Conservation (phyloP, 2,113 vertebrate species). For the Empidonax alnorum region DNA sequence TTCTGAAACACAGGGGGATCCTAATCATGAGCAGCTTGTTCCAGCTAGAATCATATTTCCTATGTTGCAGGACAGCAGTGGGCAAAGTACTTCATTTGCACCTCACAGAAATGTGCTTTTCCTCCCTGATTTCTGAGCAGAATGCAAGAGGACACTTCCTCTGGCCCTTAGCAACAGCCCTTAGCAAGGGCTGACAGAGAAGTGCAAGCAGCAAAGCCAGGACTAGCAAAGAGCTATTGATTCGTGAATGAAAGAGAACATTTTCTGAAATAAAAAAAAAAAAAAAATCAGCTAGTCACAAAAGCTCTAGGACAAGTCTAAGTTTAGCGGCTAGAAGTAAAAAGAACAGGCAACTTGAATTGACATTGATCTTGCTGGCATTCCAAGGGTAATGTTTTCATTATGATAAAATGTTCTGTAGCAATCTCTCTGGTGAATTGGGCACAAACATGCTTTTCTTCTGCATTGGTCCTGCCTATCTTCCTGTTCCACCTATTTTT, state of each 20-base stretch:
- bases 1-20: background rate
- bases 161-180: constrained; percentile 35
- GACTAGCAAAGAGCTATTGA: constrained; percentile 47
- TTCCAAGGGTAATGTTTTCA: constrained; percentile 55
- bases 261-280: constrained; percentile 8
- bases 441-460: constrained; percentile 37
- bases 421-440: constrained; percentile 21
- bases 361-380: constrained; percentile 4
- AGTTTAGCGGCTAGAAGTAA: background rate
- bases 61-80: background rate
- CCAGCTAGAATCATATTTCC: background rate
- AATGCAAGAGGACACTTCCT: constrained; percentile 32
- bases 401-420: constrained; percentile 62
- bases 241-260: constrained; percentile 21
- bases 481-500: constrained; percentile 70
- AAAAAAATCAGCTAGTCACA: background rate
- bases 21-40: constrained; percentile 7
- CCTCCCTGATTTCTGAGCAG: background rate
- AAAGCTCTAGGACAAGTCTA: background rate
- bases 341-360: background rate
- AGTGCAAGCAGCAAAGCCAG: constrained; percentile 37
- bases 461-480: constrained; percentile 16
- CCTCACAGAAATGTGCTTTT: constrained; percentile 36
- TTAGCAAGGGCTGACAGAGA: background rate
- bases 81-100: constrained; percentile 38